These are phyloP conservation scores for Aix galericulata DNA, from an alignment of 2,113 vertebrate genomes.

Conservation along the genomic window DNA sequence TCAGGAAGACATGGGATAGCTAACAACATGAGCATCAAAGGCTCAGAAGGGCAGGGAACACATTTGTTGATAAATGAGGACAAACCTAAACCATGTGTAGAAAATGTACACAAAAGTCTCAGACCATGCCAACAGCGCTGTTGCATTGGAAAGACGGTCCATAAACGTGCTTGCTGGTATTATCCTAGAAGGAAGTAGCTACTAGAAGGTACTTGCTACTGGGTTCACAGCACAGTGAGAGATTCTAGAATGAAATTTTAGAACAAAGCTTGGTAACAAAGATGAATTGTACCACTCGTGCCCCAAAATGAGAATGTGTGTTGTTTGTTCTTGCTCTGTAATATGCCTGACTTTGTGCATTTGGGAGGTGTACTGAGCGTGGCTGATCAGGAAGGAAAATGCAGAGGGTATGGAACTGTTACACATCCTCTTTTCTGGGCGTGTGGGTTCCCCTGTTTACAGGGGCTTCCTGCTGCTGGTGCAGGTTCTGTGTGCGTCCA, in stretches of 20 bases:
- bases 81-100: not conserved
- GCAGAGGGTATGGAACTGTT: not conserved
- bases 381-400: not conserved
- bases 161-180: not conserved
- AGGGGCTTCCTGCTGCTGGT: not conserved
- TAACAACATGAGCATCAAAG: not conserved
- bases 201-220: not conserved
- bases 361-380: not conserved
- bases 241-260: not conserved
- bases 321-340: not conserved
- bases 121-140: not conserved
- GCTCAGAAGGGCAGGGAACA: not conserved
- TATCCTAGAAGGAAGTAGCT: not conserved
- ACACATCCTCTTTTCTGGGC: not conserved
- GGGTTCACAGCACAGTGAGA: not conserved
- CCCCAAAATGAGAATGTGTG: not conserved
- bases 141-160: not conserved
- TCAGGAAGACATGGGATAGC: not conserved
- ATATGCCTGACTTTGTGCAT: not conserved
- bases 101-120: not conserved
- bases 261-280: not conserved
- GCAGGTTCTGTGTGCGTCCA: accelerated
- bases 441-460: not conserved
- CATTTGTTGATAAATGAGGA: not conserved
- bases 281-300: not conserved